Percentiles rank a stretch among this genome's conserved stretches.
These are phyloP conservation scores for Drosophila peninsularis DNA, from an alignment of 2,888 invertebrate species.

Conservation along the genomic window DNA sequence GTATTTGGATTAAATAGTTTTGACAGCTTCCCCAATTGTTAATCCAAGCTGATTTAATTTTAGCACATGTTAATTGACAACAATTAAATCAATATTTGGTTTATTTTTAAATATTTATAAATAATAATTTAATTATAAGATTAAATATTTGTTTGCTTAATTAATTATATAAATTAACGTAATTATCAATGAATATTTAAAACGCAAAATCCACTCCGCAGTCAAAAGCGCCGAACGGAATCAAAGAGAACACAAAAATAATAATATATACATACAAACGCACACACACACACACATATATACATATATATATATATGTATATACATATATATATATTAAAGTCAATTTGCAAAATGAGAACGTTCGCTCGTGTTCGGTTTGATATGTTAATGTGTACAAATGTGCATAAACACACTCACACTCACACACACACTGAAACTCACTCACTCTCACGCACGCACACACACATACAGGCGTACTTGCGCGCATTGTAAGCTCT, in stretches of 20 bases:
- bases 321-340: slow-evolving; percentile 55
- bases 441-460: not conserved
- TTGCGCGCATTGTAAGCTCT: slow-evolving; percentile 69
- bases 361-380: slow-evolving; percentile 64
- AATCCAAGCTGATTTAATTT: slow-evolving; percentile 40
- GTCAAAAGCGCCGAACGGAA: slow-evolving; percentile 43
- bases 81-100: slow-evolving; percentile 5
- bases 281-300: too few species aligned
- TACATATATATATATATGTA: not conserved
- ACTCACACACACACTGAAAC: slow-evolving; percentile 15
- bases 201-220: slow-evolving; percentile 54
- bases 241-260: slow-evolving; percentile 31
- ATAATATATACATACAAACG: slow-evolving; percentile 9
- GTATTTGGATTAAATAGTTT: slow-evolving; percentile 77
- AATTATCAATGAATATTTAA: slow-evolving; percentile 60
- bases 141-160: slow-evolving; percentile 5
- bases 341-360: slow-evolving; percentile 82
- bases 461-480: slow-evolving; percentile 8
- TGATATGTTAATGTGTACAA: slow-evolving; percentile 81
- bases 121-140: not conserved
- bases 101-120: not conserved
- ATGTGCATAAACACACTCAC: slow-evolving; percentile 39
- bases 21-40: slow-evolving; percentile 71
- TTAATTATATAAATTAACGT: slow-evolving; percentile 30
- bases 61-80: not conserved